phyloP scores from a whole-genome alignment of 2,113 vertebrate species.

The Naja naja region DNA sequence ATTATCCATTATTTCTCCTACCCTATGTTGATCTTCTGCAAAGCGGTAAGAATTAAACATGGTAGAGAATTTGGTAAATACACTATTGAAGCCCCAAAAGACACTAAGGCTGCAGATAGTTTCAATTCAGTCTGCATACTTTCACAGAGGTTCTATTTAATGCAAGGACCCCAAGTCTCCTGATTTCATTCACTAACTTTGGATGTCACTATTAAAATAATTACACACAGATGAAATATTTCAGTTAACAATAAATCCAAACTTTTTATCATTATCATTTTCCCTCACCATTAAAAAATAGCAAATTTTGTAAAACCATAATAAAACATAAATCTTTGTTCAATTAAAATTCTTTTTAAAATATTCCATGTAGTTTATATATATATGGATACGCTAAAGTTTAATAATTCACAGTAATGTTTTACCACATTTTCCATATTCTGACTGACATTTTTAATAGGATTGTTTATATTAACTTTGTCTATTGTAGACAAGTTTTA shows the following conservation, averaged over 20 bases:
- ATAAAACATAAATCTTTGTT: neutral
- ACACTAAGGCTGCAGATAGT: neutral
- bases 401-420: neutral
- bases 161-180: neutral
- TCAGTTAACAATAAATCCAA: neutral
- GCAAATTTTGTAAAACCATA: neutral
- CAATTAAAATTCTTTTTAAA: neutral
- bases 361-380: neutral
- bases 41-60: neutral
- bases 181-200: neutral
- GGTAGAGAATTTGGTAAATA: neutral
- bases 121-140: neutral
- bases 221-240: neutral
- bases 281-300: neutral
- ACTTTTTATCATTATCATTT: neutral
- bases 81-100: neutral
- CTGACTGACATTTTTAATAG: neutral
- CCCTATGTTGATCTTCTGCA: neutral
- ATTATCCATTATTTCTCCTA: neutral
- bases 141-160: neutral
- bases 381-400: neutral
- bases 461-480: neutral
- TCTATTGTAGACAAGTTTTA: neutral
- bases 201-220: neutral
- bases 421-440: neutral